Conservation (phyloP, 2,888 invertebrate genomes). For the Nycteola revayana region DNA sequence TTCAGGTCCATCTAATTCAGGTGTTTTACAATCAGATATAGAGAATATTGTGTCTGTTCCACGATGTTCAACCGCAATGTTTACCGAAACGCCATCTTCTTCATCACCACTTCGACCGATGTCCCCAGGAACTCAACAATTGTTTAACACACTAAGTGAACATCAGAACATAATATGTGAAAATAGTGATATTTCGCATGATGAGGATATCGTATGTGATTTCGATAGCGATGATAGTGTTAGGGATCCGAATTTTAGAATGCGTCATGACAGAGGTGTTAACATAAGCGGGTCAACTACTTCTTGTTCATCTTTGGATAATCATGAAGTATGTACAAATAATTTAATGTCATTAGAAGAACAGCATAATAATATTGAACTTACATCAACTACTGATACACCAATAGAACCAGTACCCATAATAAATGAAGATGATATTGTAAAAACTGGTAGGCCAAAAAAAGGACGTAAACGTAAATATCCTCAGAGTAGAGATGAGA, state of each 20-base stretch:
- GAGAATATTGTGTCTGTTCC: too few species aligned
- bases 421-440: conserved; percentile 8
- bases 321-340: not conserved
- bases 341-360: not conserved
- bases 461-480: conserved; percentile 10
- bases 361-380: not conserved
- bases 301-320: conserved; percentile 10
- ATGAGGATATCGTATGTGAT: too few species aligned
- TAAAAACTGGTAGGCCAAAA: conserved; percentile 10
- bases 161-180: too few species aligned
- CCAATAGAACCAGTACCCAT: conserved; percentile 6
- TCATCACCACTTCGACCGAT: too few species aligned
- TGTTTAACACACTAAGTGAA: too few species aligned
- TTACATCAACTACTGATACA: conserved; percentile 7
- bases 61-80: too few species aligned
- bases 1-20: too few species aligned
- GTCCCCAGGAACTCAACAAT: too few species aligned
- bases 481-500: conserved; percentile 8
- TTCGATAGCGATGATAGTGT: conserved; percentile 9
- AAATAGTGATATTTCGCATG: too few species aligned
- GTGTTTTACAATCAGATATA: too few species aligned
- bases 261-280: conserved; percentile 3
- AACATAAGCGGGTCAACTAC: conserved; percentile 10
- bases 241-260: conserved; percentile 9
- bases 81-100: too few species aligned